phyloP scores from a whole-genome alignment of 2,888 invertebrate species.

The Drosophila atripex region DNA sequence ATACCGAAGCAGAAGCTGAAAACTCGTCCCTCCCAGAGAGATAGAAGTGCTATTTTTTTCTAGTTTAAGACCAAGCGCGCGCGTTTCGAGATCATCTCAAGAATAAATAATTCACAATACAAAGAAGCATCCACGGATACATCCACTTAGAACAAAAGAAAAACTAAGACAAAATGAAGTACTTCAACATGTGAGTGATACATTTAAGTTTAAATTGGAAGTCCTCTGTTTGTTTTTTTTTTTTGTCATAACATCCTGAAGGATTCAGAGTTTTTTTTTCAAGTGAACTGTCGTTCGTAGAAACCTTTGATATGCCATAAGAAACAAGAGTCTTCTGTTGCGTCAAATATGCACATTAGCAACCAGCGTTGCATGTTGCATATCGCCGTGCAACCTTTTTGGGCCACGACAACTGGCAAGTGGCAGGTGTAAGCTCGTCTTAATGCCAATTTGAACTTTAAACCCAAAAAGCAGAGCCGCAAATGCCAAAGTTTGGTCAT shows the following conservation, averaged over 20 bases:
- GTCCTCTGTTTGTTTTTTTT: conserved; percentile 8
- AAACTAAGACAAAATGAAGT: conserved; percentile 74
- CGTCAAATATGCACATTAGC: conserved; percentile 7
- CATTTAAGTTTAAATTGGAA: conserved; percentile 14
- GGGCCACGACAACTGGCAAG: conserved; percentile 20
- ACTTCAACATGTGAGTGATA: conserved; percentile 81
- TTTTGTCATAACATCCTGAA: background rate
- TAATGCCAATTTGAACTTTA: conserved; percentile 72
- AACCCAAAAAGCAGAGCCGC: conserved; percentile 48
- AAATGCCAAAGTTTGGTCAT: conserved; percentile 68
- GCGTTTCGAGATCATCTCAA: conserved; percentile 26
- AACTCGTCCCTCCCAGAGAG: conserved; percentile 5
- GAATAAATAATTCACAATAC: conserved; percentile 1
- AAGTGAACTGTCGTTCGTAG: background rate
- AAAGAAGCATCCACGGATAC: conserved; percentile 5
- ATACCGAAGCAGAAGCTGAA: conserved; percentile 4
- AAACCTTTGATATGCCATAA: background rate
- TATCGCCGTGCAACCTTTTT: conserved; percentile 20
- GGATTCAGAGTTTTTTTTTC: background rate
- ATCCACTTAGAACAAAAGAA: conserved; percentile 9
- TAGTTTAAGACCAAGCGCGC: conserved; percentile 37
- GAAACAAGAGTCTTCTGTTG: background rate
- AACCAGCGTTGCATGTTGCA: conserved; percentile 4
- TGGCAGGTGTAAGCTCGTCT: conserved; percentile 27
- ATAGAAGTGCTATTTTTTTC: conserved; percentile 39